Conservation (phyloP, 1,140 invertebrate species). For the Bombus huntii region DNA sequence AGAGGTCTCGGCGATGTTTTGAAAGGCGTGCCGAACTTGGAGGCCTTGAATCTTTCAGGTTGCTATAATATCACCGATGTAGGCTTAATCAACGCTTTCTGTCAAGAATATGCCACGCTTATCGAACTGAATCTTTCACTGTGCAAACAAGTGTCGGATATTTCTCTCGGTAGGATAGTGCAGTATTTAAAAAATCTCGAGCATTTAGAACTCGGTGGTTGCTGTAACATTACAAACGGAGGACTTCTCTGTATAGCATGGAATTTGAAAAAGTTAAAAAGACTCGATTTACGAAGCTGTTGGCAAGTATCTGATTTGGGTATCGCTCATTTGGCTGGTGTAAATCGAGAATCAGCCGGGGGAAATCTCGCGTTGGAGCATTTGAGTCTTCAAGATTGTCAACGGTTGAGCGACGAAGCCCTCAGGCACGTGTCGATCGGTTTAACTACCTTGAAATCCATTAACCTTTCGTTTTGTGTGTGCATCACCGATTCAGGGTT, state of each 20-base stretch:
- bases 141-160: conserved; percentile 97
- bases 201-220: conserved; percentile 94
- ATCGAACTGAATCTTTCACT: conserved; percentile 93
- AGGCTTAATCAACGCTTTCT: conserved; percentile 92
- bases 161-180: conserved; percentile 91
- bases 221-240: conserved; percentile 94
- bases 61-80: conserved; percentile 95
- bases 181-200: conserved; percentile 94
- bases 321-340: conserved; percentile 92
- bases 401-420: conserved; percentile 95
- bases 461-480: conserved; percentile 97
- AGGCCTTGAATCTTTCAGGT: conserved; percentile 94
- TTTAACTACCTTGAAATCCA: conserved; percentile 90
- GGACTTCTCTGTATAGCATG: conserved; percentile 93
- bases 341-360: conserved; percentile 85
- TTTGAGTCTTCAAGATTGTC: conserved; percentile 96
- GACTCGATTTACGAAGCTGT: conserved; percentile 94
- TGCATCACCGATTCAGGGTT: conserved; percentile 95
- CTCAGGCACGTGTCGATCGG: conserved; percentile 92
- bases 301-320: conserved; percentile 95
- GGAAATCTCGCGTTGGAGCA: conserved; percentile 90
- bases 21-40: conserved; percentile 92
- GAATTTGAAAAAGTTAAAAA: conserved; percentile 91
- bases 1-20: conserved; percentile 94
- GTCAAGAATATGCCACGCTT: conserved; percentile 88